Percentiles rank a stretch among this genome's conserved stretches.
Evolutionary conservation across 2,888 invertebrate species (phyloP).

Genomic region (Alentia gelatinosa): DNA sequence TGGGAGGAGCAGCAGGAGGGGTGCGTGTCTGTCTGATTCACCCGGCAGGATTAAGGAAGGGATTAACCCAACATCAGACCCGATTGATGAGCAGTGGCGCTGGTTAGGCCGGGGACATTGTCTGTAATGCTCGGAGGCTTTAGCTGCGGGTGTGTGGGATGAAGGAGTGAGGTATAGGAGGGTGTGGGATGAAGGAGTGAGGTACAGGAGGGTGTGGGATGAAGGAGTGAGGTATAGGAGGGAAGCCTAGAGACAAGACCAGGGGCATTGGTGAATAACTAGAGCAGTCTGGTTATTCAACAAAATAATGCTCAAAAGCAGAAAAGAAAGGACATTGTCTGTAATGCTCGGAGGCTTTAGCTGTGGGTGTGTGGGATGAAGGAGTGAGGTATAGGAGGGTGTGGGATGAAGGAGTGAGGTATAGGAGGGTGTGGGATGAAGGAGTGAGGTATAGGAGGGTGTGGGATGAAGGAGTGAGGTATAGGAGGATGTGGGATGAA

Average conservation of each 20-base stretch:
- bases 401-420: neutral
- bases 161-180: neutral
- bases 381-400: neutral
- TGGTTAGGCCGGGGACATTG: neutral
- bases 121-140: neutral
- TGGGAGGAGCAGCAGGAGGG: neutral
- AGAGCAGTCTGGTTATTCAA: no score
- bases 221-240: neutral
- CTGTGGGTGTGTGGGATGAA: conserved; percentile 7
- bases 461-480: no score
- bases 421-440: no score
- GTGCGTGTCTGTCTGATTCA: conserved; percentile 10
- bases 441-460: neutral
- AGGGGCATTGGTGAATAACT: no score
- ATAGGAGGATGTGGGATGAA: no score
- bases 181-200: neutral
- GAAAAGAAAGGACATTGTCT: no score
- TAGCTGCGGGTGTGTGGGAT: neutral
- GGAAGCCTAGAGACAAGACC: neutral
- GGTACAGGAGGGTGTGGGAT: no score
- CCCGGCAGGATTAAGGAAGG: neutral
- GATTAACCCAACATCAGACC: conserved; percentile 22
- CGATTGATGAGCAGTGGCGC: conserved; percentile 8
- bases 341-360: neutral
- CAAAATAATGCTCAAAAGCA: no score